These are phyloP conservation scores for Pogonophryne albipinna DNA, from an alignment of 2,797 vertebrate species.

Conservation along the genomic window DNA sequence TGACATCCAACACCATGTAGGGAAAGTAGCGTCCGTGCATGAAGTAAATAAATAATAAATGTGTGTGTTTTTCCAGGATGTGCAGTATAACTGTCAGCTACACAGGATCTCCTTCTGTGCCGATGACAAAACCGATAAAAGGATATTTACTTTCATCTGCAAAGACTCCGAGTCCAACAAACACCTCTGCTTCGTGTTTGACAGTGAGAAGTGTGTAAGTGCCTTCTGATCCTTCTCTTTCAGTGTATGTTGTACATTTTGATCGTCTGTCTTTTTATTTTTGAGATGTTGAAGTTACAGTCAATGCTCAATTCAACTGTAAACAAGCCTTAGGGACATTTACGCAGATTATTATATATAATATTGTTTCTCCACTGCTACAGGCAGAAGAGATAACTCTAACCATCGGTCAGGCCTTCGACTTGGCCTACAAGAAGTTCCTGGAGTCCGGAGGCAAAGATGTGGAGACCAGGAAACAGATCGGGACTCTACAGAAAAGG, in stretches of 20 bases:
- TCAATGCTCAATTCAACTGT: neutral
- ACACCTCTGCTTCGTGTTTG: slow-evolving; percentile 98
- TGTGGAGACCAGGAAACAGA: slow-evolving; percentile 98
- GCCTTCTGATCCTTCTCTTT: slow-evolving; percentile 19
- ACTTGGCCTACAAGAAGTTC: slow-evolving; percentile 99
- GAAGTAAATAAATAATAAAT: slow-evolving; percentile 19
- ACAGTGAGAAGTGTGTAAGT: slow-evolving; percentile 99
- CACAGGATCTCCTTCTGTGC: slow-evolving; percentile 99
- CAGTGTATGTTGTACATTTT: neutral
- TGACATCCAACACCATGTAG: neutral
- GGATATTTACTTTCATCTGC: slow-evolving; percentile 99
- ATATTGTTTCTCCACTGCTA: slow-evolving; percentile 7
- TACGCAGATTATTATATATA: too few species aligned
- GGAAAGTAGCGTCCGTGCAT: neutral
- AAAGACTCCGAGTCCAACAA: slow-evolving; percentile 99
- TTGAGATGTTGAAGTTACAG: neutral
- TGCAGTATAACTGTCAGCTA: slow-evolving; percentile 96
- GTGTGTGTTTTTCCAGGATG: slow-evolving; percentile 87
- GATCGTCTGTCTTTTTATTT: neutral
- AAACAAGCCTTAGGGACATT: neutral
- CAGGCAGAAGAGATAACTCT: slow-evolving; percentile 99
- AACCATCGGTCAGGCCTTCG: slow-evolving; percentile 98
- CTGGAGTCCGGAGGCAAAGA: slow-evolving; percentile 98
- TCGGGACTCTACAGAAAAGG: slow-evolving; percentile 95
- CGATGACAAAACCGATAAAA: slow-evolving; percentile 99